phyloP scores from a whole-genome alignment of 1,140 invertebrate genomes.

The Platorchestia sp. region DNA sequence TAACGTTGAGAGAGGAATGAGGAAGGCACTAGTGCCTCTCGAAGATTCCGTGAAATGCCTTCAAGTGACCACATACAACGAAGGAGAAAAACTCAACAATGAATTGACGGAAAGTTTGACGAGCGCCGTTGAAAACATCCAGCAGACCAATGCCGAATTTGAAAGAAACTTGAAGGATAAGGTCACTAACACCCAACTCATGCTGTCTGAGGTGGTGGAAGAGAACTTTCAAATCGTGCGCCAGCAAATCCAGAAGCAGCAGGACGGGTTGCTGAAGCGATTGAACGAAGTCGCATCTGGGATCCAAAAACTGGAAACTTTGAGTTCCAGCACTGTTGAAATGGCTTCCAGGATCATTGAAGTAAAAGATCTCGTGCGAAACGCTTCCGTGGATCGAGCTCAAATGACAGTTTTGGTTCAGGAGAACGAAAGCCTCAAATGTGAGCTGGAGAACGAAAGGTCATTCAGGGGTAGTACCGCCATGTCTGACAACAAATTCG shows the following conservation, averaged over 20 bases:
- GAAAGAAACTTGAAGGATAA: background rate
- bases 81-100: background rate
- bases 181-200: background rate
- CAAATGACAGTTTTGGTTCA: background rate
- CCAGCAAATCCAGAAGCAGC: background rate
- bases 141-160: background rate
- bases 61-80: too few relatives aligned
- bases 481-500: background rate
- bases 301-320: background rate
- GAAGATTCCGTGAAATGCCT: background rate
- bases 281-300: background rate
- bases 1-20: background rate
- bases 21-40: background rate
- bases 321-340: background rate
- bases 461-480: background rate
- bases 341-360: background rate
- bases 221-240: slow-evolving; percentile 12
- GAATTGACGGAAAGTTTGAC: background rate
- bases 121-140: background rate
- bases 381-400: background rate
- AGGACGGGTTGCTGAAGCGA: background rate
- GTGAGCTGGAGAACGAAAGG: background rate
- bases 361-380: background rate
- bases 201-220: background rate
- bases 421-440: slow-evolving; percentile 31